Base-by-base conservation (phyloP, 92 coral and sea anemone genomes). In the Zoanthus gigantus region DNA sequence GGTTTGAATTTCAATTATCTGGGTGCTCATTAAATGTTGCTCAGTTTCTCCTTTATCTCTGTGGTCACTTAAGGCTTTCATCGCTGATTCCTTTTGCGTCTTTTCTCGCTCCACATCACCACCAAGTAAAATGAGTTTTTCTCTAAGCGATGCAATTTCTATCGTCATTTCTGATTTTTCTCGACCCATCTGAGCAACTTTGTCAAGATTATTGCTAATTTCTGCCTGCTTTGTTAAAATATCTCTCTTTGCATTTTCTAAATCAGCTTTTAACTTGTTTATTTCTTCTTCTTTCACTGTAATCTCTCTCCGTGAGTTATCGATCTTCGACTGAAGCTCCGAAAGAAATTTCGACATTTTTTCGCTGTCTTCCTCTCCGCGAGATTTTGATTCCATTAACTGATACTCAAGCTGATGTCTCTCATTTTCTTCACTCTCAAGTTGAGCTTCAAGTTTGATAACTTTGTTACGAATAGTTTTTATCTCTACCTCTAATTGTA, bases 81-180 rank as follows among this genome's bases (percentile, higher is more conserved):
- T 88, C 9, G 69, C 78, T 17, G 90, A 90, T 50, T 93, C 94
- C 63, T 89, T 95, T 23, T 86, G 82, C 60, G 90, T 84, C 74
- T 84, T 93, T 72, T 95, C 93, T 45, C 89, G 90, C 89, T 91
- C 92, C 29, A 84, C 88, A 63, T 95, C 98, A 42, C 98, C 94
- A 53, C 94, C 96, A 45, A 95, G 91, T 54, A 89, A 67, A 71
- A 95, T 80, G 1, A 95, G 87, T 74, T 86, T 95, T 61, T 95
- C 98, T 31, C 94, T 90, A 69, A 97, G 94, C 48, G 94, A 94
- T 95, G 93, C 93, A 67, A 97, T 86, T 73, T 97, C 98, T 66
- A 95, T 90, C 50, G 96, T 96, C 52, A 97, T 89, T 76, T 96
- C 98, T 9, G 96, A 93, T 90, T 97, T 96, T 80, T 97, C 99